phyloP scores from a whole-genome alignment of 2,888 invertebrate species.

The Philonicus albiceps region DNA sequence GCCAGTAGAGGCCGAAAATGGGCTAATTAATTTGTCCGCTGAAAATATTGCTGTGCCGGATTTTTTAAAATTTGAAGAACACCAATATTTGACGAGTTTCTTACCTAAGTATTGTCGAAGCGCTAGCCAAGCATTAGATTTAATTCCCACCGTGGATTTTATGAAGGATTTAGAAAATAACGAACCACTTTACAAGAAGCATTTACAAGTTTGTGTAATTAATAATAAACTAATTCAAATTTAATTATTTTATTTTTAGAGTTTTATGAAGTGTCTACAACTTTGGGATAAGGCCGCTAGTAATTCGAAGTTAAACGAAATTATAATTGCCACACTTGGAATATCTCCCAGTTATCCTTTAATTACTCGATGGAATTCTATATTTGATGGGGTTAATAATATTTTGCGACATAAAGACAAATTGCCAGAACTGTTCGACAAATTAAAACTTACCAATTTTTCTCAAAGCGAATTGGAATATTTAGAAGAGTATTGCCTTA shows the following conservation, averaged over 20 bases:
- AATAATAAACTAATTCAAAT: neutral
- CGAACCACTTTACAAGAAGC: neutral
- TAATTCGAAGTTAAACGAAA: constrained; percentile 43
- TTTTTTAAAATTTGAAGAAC: neutral
- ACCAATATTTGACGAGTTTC: constrained; percentile 19
- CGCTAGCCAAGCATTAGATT: constrained; percentile 45
- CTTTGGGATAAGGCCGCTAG: constrained; percentile 45
- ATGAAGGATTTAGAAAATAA: neutral
- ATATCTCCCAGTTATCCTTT: constrained; percentile 44
- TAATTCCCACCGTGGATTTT: constrained; percentile 38
- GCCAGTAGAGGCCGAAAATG: constrained; percentile 35
- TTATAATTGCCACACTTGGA: constrained; percentile 39
- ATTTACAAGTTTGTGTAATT: neutral
- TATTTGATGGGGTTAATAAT: constrained; percentile 45
- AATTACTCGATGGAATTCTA: constrained; percentile 46
- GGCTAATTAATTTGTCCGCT: neutral
- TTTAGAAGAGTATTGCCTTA: constrained; percentile 44
- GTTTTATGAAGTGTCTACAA: constrained; percentile 40
- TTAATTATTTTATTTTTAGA: neutral
- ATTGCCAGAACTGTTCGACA: constrained; percentile 39
- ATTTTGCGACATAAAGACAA: constrained; percentile 41
- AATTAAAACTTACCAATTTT: constrained; percentile 19
- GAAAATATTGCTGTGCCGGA: neutral
- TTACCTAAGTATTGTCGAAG: constrained; percentile 43
- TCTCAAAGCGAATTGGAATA: constrained; percentile 42